Evolutionary conservation across 2,797 vertebrate species (phyloP).

Genomic region (Phalloptychus januarius): DNA sequence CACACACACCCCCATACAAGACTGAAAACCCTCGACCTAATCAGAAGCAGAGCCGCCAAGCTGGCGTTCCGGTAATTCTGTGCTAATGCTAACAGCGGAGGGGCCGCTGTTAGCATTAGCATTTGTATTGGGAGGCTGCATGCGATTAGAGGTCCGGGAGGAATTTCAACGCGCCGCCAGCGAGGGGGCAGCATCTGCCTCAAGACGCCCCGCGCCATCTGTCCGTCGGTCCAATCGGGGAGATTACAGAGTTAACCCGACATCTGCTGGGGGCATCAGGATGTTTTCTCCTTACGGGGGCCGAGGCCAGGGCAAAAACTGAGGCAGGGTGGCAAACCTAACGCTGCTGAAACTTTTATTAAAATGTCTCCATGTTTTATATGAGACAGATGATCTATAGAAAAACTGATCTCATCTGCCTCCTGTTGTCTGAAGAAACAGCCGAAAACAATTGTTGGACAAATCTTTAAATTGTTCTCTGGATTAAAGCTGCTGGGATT

Average conservation of each 20-base stretch:
- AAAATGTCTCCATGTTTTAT: too few relatives aligned
- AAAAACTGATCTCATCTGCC: too few relatives aligned
- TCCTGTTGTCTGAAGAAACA: too few relatives aligned
- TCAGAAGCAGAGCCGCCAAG: conserved; percentile 71
- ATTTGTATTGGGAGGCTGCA: conserved; percentile 73
- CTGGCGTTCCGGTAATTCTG: conserved; percentile 51
- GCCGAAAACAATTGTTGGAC: too few relatives aligned
- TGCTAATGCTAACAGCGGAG: conserved; percentile 56
- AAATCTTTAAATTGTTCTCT: too few relatives aligned
- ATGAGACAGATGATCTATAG: too few relatives aligned
- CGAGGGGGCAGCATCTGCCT: conserved; percentile 64
- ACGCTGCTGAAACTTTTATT: too few relatives aligned
- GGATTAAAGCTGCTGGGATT: too few relatives aligned
- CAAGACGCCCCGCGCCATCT: conserved; percentile 64
- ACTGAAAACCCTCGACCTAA: conserved; percentile 59
- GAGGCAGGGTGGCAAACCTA: too few relatives aligned
- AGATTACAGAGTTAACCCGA: conserved; percentile 57
- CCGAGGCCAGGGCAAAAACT: too few relatives aligned
- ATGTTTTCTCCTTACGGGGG: too few relatives aligned
- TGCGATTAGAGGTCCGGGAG: conserved; percentile 68
- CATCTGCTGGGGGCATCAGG: conserved; percentile 46
- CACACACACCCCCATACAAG: conserved; percentile 48
- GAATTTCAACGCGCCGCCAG: conserved; percentile 65
- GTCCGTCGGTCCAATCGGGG: conserved; percentile 61
- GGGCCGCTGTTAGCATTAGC: conserved; percentile 66